Conservation (phyloP, 2,797 vertebrate species). For the Decapterus maruadsi region DNA sequence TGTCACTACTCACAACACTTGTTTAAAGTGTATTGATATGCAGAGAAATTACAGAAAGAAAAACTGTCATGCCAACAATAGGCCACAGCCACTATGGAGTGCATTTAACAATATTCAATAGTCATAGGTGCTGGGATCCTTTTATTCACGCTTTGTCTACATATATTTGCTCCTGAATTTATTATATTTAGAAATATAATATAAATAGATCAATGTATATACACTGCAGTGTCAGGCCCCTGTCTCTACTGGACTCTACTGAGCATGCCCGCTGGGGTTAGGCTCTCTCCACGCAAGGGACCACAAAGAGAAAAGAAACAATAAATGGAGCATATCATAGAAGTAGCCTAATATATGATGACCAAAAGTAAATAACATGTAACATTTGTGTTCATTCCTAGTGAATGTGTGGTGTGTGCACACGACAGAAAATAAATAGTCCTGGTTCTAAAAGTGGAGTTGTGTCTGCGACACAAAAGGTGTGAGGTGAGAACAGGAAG, state of each 20-base stretch:
- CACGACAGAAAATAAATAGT: background rate
- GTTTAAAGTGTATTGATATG: too few species aligned
- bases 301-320: too few species aligned
- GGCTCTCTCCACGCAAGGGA: too few species aligned
- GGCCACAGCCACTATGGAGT: background rate
- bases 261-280: too few species aligned
- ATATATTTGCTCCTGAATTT: background rate
- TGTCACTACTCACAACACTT: too few species aligned
- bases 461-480: conserved; percentile 2
- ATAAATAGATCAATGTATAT: too few species aligned
- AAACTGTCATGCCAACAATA: background rate
- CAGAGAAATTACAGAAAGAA: too few species aligned
- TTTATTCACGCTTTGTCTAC: background rate
- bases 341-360: too few species aligned
- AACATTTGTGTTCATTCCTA: background rate
- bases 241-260: too few species aligned
- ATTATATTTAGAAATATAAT: background rate
- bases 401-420: background rate
- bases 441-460: background rate
- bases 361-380: background rate
- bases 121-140: too few species aligned
- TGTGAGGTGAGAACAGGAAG: background rate
- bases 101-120: background rate
- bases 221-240: too few species aligned
- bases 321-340: too few species aligned